Evolutionary conservation across 2,113 vertebrate genomes (phyloP), one percentile per base, ranked within the genome.

Genomic region (Rhadina sibilatrix): DNA sequence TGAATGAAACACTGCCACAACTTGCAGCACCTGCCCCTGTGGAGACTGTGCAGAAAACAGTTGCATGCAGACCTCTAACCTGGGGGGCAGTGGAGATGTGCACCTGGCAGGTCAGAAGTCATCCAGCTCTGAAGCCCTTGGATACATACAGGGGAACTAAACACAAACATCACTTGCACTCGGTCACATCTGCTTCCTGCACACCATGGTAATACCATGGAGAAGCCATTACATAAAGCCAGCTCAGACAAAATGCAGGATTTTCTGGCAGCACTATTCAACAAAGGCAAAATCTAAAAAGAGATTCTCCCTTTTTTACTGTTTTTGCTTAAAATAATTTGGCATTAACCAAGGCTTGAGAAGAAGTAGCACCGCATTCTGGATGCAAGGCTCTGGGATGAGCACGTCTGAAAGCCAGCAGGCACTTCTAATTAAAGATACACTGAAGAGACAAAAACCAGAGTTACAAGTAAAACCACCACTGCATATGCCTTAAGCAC

Each of bases 401-500:
- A 87, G 84, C 33, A 8, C 1, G 75, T 93, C 93, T 86, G 80
- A 85, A 94, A 87, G 89, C 53, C 35, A 84, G 88, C 92, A 90
- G 95, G 94, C 96, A 96, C 94, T 96, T 93, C 79, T 74, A 56
- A 90, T 91, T 71, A 64, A 90, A 85, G 71, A 74, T 19, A 94
- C 68, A 89, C 35, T 7, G 21, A 70, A 66, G 65, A 92, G 85
- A 89, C 88, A 88, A 80, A 54, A 47, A 40, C 16, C 56, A 28
- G 49, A 77, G 30, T 56, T 71, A 83, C 85, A 71, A 63, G 66
- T 28, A 66, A 90, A 96, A 70, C 76, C 47, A 93, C 66, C 15
- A 77, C 52, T 71, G 90, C 79, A 70, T 74, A 66, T 20, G 57
- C 81, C 85, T 85, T 47, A 92, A 88, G 93, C 88, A 90, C 79